Conservation (phyloP, 92 coral and sea anemone genomes). For the Phenganax stokvisi region DNA sequence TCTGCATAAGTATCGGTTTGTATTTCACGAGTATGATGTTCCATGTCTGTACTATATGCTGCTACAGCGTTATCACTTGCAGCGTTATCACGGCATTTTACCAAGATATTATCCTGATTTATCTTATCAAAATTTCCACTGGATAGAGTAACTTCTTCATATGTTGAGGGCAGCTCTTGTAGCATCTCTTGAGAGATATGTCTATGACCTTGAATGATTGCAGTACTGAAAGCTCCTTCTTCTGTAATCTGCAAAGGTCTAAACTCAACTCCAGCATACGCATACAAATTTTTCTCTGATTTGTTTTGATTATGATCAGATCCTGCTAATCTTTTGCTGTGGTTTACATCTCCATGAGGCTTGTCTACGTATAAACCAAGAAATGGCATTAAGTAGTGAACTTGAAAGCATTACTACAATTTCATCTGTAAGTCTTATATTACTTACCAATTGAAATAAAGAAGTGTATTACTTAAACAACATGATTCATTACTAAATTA, state of each 20-base stretch:
- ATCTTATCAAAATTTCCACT: conserved; percentile 39
- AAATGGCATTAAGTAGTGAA: background rate
- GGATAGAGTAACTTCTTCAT: conserved; percentile 44
- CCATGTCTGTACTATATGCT: conserved; percentile 67
- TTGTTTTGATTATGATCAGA: conserved; percentile 32
- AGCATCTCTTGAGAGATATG: conserved; percentile 10
- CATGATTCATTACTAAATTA: too few species aligned
- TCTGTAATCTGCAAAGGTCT: conserved; percentile 58
- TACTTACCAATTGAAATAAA: too few species aligned
- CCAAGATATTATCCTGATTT: conserved; percentile 25
- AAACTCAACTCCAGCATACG: conserved; percentile 77
- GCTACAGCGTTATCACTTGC: conserved; percentile 55
- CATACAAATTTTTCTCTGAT: conserved; percentile 30
- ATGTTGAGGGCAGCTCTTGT: conserved; percentile 4
- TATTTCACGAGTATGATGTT: conserved; percentile 58
- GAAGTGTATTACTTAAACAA: too few species aligned
- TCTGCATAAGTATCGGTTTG: conserved; percentile 36
- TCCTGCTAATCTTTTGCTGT: background rate
- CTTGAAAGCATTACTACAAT: background rate
- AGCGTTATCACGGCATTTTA: conserved; percentile 25
- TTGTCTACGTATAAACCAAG: background rate
- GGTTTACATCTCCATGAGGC: conserved; percentile 11
- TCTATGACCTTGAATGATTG: conserved; percentile 36
- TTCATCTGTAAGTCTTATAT: too few species aligned
- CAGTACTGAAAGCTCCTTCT: conserved; percentile 59